Evolutionary conservation across 2,113 vertebrate species (phyloP).

Genomic region (Tachuris rubrigastra): DNA sequence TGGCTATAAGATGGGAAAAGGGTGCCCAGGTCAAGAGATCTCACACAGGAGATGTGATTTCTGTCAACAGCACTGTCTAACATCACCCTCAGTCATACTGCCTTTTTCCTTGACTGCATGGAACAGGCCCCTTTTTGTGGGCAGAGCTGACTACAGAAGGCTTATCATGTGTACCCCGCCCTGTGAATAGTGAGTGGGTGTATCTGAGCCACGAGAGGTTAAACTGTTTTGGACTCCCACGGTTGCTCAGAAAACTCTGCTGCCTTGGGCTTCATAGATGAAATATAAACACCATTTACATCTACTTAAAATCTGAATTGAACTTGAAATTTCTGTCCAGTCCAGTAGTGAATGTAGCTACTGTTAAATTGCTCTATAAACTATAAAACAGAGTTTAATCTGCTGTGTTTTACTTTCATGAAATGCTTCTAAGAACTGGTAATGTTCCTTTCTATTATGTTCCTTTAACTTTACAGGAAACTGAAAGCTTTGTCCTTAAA

Average conservation of each 20-base stretch:
- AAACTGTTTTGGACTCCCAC: background rate
- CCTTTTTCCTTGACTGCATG: fast-evolving
- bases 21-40: background rate
- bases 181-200: background rate
- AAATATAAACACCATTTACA: conserved; percentile 32
- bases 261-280: background rate
- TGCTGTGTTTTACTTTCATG: conserved; percentile 20
- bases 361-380: conserved; percentile 50
- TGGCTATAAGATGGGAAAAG: background rate
- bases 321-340: conserved; percentile 42
- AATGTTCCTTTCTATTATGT: background rate
- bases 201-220: background rate
- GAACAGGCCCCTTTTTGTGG: background rate
- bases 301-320: conserved; percentile 39
- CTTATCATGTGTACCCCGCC: background rate
- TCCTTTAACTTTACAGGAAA: background rate
- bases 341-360: conserved; percentile 7
- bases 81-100: background rate
- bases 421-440: background rate
- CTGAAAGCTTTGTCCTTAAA: background rate
- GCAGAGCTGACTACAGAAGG: background rate
- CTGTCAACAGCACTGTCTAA: background rate
- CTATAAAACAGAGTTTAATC: conserved; percentile 47
- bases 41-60: background rate
- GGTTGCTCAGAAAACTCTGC: background rate